Evolutionary conservation across 2,113 vertebrate genomes (phyloP), one percentile per base, ranked within the genome.

Genomic region (Amblyopsis rosae): DNA sequence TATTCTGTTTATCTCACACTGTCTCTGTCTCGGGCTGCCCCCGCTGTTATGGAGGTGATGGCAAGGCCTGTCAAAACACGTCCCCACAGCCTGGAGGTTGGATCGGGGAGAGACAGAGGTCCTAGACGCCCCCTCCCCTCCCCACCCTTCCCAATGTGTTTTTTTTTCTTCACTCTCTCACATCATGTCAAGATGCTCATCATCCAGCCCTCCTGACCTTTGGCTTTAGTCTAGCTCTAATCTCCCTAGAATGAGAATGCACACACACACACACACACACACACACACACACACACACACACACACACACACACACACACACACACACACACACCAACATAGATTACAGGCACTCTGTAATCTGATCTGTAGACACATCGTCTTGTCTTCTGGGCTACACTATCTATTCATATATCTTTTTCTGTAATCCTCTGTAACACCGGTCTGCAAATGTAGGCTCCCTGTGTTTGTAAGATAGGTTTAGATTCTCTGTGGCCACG

Each of bases 301-400:
- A 59, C 57, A 59, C 57, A 59, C 57, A 59, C 57, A 33, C 26
- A 59, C 26, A 59, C 57, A 59, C 26, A 59, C 19, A 33, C 57
- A 12, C 57, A 57, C 55, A 57, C 55, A 33, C 48, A 35, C 49
- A 53, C 15, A 53, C 65, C 56, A 70, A 86, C 76, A 82, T 67
- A 80, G 79, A 89, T 87, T 88, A 82, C 71, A 74, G 72, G 26
- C 46, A 12, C 69, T 12, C 58, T 65, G 56, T 85, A 87, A 88
- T 90, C 84, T 80, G 66, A 90, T 80, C 83, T 4, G 4, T 15
- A 51, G 9, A 51, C 49, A 51, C 49, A 49, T 49, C 48, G 26
- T 3, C 26, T 26, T 62, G 47, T 17, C 49, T 50, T 32, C 50
- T 26, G 32, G 12, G 12, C 4, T 53, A 26, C 26, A 26, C 26